A percentile compares a stretch with the other conserved stretches of the same genome.
Conservation (phyloP, 2,888 invertebrate species). For the Leptinotarsa rubiginosa region DNA sequence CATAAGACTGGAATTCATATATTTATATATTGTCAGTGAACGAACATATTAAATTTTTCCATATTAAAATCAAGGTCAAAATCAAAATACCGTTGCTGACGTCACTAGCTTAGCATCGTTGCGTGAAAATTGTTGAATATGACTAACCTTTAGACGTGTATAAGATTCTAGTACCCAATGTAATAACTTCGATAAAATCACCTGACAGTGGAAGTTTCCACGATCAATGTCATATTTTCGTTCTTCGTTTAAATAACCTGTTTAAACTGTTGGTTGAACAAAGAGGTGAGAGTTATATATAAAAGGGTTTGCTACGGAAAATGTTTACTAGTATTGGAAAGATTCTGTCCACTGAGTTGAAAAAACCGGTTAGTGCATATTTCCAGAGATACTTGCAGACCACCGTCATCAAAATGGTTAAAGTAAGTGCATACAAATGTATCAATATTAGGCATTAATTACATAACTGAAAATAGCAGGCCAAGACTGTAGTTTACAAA, state of each 20-base stretch:
- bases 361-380: constrained; percentile 18
- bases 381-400: constrained; percentile 34
- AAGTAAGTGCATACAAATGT: constrained; percentile 26
- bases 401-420: constrained; percentile 37
- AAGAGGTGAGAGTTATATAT: not conserved
- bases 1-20: no score
- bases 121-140: no score
- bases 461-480: constrained; percentile 20
- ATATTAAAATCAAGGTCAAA: no score
- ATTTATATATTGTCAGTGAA: no score
- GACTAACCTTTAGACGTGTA: no score
- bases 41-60: no score
- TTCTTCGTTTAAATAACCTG: not conserved
- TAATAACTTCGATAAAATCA: no score
- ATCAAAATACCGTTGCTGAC: no score
- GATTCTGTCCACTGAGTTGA: constrained; percentile 1
- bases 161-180: no score
- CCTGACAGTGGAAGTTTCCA: not conserved
- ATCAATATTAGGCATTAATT: constrained; percentile 5
- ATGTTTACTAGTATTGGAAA: constrained; percentile 22
- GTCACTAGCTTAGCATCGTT: no score
- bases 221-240: not conserved
- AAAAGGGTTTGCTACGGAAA: constrained; percentile 13
- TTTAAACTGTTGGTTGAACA: not conserved
- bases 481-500: not conserved